Percentiles rank a stretch among this genome's conserved stretches.
Evolutionary conservation across 1,140 invertebrate genomes (phyloP).

Genomic region (Spodoptera frugiperda): DNA sequence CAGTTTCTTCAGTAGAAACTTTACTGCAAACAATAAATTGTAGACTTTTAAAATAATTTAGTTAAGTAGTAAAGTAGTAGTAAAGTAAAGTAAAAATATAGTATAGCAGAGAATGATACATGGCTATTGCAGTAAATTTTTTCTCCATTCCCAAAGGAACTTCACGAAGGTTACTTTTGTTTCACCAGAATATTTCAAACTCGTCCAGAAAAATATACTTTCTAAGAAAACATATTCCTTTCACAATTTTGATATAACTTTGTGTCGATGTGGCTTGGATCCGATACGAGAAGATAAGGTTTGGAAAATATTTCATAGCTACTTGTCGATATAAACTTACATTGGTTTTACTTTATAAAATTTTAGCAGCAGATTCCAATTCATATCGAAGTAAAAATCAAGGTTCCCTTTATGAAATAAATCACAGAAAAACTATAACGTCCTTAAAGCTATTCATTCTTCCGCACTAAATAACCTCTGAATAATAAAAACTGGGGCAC

Average conservation of each 20-base stretch:
- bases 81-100: no score
- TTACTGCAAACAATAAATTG: no score
- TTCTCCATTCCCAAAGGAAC: conserved; percentile 21
- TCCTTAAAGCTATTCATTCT: conserved; percentile 17
- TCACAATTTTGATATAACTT: conserved; percentile 16
- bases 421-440: conserved; percentile 8
- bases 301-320: neutral
- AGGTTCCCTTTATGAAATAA: neutral
- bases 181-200: conserved; percentile 27
- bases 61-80: no score
- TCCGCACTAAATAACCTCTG: conserved; percentile 33
- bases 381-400: neutral
- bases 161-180: conserved; percentile 22
- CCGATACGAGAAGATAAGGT: neutral
- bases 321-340: conserved; percentile 1
- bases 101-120: conserved; percentile 5
- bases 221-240: conserved; percentile 8
- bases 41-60: no score
- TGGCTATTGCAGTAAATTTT: neutral
- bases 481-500: conserved; percentile 37
- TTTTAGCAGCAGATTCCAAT: neutral
- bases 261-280: neutral
- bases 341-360: neutral
- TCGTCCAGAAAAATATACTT: conserved; percentile 14
- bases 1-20: no score